phyloP scores from a whole-genome alignment of 2,888 invertebrate genomes.

The Phyllotreta cruciferae region DNA sequence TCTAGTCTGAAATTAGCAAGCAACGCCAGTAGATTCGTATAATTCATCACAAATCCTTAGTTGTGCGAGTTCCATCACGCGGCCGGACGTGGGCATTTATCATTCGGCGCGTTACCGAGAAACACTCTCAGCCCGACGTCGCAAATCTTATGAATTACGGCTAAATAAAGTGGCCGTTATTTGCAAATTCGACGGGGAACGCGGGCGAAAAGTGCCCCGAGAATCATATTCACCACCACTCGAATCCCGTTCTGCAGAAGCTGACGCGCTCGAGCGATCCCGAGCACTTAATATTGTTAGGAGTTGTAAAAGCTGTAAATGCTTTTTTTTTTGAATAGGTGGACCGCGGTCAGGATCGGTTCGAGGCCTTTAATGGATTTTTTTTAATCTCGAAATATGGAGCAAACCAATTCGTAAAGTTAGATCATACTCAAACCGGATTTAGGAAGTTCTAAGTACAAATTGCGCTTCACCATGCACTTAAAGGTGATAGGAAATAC shows the following conservation, averaged over 20 bases:
- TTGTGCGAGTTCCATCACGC: background rate
- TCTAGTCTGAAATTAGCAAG: too few species aligned
- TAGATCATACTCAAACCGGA: too few species aligned
- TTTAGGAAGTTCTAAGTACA: too few species aligned
- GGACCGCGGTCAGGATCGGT: too few species aligned
- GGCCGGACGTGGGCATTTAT: background rate
- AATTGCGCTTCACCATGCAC: too few species aligned
- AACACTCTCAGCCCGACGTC: conserved; percentile 26
- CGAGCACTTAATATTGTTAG: conserved; percentile 6
- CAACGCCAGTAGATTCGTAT: too few species aligned
- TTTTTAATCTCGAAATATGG: background rate
- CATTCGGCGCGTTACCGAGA: conserved; percentile 12
- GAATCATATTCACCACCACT: conserved; percentile 21
- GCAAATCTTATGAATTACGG: conserved; percentile 28
- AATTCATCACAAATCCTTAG: background rate
- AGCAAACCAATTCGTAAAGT: too few species aligned
- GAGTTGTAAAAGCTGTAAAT: conserved; percentile 10
- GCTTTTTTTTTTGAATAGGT: conserved; percentile 2
- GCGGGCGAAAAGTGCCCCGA: conserved; percentile 11
- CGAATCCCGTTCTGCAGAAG: too few species aligned
- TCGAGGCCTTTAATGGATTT: conserved; percentile 5
- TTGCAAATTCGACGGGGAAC: conserved; percentile 33
- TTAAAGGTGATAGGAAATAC: too few species aligned
- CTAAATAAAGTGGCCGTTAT: conserved; percentile 33
- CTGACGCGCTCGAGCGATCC: too few species aligned